Evolutionary conservation across 1,140 invertebrate species (phyloP).

Genomic region (Oryctes rhinoceros): DNA sequence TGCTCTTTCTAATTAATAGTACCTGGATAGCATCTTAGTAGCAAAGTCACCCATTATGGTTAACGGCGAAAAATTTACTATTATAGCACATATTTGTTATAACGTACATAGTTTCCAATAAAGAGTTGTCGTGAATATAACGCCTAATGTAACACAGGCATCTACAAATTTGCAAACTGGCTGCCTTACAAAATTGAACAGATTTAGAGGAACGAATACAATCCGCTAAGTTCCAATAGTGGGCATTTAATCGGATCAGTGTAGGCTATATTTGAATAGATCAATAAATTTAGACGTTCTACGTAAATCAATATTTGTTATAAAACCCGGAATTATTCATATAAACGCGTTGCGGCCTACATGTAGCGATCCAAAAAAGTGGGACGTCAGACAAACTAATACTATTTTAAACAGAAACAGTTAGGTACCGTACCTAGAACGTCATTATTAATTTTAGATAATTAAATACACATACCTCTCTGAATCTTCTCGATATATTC

Average conservation of each 20-base stretch:
- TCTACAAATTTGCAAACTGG: neutral
- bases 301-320: constrained; percentile 5
- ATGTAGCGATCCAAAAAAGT: too few relatives aligned
- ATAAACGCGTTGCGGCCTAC: neutral
- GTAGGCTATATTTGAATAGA: neutral
- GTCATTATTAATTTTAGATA: too few relatives aligned
- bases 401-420: too few relatives aligned
- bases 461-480: too few relatives aligned
- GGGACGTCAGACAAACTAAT: too few relatives aligned
- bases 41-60: too few relatives aligned
- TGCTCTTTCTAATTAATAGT: too few relatives aligned
- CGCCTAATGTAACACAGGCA: neutral
- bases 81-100: neutral
- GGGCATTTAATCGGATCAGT: neutral
- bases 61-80: neutral
- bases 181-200: neutral
- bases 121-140: too few relatives aligned
- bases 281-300: neutral
- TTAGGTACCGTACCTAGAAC: too few relatives aligned
- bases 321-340: neutral
- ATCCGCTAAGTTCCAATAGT: neutral
- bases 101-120: neutral
- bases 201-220: neutral
- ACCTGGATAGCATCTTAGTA: too few relatives aligned
- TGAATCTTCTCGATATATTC: too few relatives aligned